These are phyloP conservation scores for Tetragnatha versicolor DNA, from an alignment of 1,140 invertebrate genomes.

Conservation along the genomic window DNA sequence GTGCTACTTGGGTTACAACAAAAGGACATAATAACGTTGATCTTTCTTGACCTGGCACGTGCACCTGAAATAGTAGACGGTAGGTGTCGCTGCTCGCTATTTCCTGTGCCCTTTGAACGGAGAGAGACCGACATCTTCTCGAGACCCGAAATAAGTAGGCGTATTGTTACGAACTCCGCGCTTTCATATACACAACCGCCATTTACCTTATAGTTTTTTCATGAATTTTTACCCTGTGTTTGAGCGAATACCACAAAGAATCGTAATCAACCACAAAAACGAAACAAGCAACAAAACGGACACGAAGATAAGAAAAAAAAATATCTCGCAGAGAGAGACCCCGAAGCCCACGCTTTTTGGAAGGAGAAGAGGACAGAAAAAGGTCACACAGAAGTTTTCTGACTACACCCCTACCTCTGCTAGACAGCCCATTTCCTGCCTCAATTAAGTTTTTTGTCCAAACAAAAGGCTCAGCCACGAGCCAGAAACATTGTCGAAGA, in stretches of 20 bases:
- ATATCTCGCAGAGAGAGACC: conserved; percentile 14
- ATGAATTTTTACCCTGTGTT: not conserved
- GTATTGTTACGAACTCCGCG: conserved; percentile 37
- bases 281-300: not conserved
- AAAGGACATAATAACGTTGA: conserved; percentile 37
- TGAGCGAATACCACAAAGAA: conserved; percentile 29
- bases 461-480: conserved; percentile 41
- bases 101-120: conserved; percentile 24
- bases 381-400: conserved; percentile 44
- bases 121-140: conserved; percentile 20
- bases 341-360: conserved; percentile 32
- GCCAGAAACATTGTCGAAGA: too few relatives aligned
- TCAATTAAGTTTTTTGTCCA: conserved; percentile 50
- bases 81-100: conserved; percentile 39
- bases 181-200: conserved; percentile 17
- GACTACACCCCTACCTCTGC: conserved; percentile 36
- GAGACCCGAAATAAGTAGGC: conserved; percentile 27
- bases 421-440: conserved; percentile 50
- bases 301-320: not conserved
- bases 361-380: conserved; percentile 2
- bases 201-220: not conserved
- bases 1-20: too few relatives aligned
- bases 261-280: conserved; percentile 12
- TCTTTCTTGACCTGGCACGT: conserved; percentile 36
- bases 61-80: conserved; percentile 50